Conservation (phyloP, 2,113 vertebrate species). For the Macroglossus sobrinus region DNA sequence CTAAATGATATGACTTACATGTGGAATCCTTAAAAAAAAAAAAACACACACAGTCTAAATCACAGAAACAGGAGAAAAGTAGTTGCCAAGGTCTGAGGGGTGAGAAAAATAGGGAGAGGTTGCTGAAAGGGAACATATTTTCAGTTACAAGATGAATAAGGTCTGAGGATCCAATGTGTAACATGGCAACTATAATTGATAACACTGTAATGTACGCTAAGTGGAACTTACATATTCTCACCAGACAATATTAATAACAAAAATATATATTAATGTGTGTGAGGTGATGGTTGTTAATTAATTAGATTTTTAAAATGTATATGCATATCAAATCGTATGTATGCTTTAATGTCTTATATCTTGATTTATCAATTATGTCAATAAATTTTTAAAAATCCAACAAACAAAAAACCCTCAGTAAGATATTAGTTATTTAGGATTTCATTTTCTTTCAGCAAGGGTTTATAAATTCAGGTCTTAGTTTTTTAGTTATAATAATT, state of each 20-base stretch:
- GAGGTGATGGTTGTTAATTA: neutral
- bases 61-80: neutral
- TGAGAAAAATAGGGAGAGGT: neutral
- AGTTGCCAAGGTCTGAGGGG: neutral
- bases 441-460: no score
- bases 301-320: neutral
- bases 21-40: neutral
- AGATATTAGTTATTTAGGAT: neutral
- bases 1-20: neutral
- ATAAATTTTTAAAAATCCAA: neutral
- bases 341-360: neutral
- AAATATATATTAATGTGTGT: neutral
- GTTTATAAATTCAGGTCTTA: no score
- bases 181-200: neutral
- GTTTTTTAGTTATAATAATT: neutral
- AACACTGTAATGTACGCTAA: neutral
- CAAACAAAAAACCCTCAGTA: neutral
- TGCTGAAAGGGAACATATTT: neutral
- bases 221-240: neutral
- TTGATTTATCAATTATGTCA: neutral
- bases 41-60: neutral
- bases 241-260: neutral
- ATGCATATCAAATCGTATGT: neutral
- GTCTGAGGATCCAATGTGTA: neutral
- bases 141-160: neutral